phyloP scores from a whole-genome alignment of 2,797 vertebrate species.

The Coregonus suidteri region DNA sequence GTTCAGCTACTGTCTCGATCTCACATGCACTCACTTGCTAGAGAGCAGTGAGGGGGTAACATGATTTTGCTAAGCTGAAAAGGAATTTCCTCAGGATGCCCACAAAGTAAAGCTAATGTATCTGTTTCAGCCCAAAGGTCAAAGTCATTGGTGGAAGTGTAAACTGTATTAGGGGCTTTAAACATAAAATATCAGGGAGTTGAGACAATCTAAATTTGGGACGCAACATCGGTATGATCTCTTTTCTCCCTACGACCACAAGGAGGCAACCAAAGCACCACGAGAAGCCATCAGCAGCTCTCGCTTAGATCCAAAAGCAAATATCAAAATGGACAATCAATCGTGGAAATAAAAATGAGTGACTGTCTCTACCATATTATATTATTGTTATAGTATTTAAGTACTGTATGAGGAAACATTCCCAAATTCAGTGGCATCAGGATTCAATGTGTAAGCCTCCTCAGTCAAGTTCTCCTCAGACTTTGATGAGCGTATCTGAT shows the following conservation, averaged over 20 bases:
- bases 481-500: too few relatives aligned
- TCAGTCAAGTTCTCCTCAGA: too few relatives aligned
- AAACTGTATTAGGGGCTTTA: not conserved
- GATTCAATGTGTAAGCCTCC: not conserved
- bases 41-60: not conserved
- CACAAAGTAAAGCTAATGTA: not conserved
- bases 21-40: constrained; percentile 15
- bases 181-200: not conserved
- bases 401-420: too few relatives aligned
- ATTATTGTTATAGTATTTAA: too few relatives aligned
- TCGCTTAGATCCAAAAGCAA: not conserved
- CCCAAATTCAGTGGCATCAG: not conserved
- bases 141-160: not conserved
- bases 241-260: not conserved
- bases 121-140: not conserved
- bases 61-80: not conserved
- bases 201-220: not conserved
- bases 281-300: not conserved
- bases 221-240: not conserved
- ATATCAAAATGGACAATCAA: not conserved
- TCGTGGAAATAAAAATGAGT: too few relatives aligned
- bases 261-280: not conserved
- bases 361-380: too few relatives aligned
- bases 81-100: not conserved
- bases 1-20: not conserved